These are phyloP conservation scores for Holacanthella duospinosa DNA, from an alignment of 2,888 invertebrate species.

Conservation along the genomic window DNA sequence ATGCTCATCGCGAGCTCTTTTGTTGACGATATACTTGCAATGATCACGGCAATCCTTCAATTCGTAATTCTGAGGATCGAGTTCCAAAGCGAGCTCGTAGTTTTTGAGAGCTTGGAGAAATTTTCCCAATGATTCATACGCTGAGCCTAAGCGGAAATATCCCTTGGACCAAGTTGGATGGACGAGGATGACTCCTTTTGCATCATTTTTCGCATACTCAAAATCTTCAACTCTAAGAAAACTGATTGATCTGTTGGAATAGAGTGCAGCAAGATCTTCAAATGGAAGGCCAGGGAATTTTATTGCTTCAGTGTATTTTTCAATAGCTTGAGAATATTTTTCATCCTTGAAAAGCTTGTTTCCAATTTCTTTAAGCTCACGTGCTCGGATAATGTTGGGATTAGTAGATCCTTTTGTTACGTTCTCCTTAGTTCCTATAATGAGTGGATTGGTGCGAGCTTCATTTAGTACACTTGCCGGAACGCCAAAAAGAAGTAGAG, in stretches of 20 bases:
- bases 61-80: slow-evolving; percentile 9
- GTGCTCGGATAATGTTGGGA: neutral
- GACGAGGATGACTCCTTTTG: slow-evolving; percentile 3
- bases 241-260: slow-evolving; percentile 15
- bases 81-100: slow-evolving; percentile 4
- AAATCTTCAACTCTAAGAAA: slow-evolving; percentile 4
- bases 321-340: slow-evolving; percentile 11
- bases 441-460: slow-evolving; percentile 1
- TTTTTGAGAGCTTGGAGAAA: slow-evolving; percentile 12
- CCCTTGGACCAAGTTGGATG: slow-evolving; percentile 17
- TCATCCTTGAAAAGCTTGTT: neutral
- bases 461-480: neutral
- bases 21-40: slow-evolving; percentile 5
- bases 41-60: slow-evolving; percentile 6
- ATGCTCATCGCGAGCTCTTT: slow-evolving; percentile 12
- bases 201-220: slow-evolving; percentile 9
- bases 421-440: neutral
- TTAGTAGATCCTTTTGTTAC: too few relatives aligned
- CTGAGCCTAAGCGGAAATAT: slow-evolving; percentile 8
- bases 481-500: slow-evolving; percentile 8
- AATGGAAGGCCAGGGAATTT: slow-evolving; percentile 4
- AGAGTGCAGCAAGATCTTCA: slow-evolving; percentile 5
- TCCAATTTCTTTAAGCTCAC: slow-evolving; percentile 6
- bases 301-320: slow-evolving; percentile 14
- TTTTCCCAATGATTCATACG: slow-evolving; percentile 1